phyloP scores from a whole-genome alignment of 2,888 invertebrate genomes.

The Penaeus monodon region DNA sequence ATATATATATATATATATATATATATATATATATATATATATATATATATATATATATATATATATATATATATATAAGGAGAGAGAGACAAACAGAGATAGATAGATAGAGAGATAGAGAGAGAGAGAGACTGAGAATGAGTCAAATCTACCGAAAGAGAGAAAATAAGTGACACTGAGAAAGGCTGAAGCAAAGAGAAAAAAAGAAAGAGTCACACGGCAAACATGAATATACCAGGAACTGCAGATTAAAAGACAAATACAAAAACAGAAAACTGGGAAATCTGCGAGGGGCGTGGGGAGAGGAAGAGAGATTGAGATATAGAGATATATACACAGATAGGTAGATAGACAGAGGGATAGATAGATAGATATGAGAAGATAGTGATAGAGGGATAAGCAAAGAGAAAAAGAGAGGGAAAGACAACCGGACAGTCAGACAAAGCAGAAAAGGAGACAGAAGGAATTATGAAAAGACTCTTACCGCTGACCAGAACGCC shows the following conservation, averaged over 20 bases:
- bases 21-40: neutral
- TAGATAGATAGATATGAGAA: conserved; percentile 21
- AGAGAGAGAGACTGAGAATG: neutral
- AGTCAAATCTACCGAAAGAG: neutral
- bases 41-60: conserved; percentile 7
- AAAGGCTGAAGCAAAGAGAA: neutral
- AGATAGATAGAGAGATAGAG: neutral
- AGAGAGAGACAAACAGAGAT: neutral
- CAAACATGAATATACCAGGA: too few relatives aligned
- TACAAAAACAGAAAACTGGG: neutral
- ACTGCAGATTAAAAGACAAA: conserved; percentile 1
- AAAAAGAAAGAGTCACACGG: neutral
- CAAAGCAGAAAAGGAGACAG: neutral
- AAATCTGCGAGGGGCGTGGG: neutral
- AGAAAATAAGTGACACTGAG: neutral
- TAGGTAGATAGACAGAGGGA: neutral
- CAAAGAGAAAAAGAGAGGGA: neutral
- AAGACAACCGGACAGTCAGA: neutral
- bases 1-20: neutral
- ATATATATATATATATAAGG: neutral
- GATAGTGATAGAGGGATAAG: conserved; percentile 13
- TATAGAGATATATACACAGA: neutral
- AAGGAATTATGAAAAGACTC: neutral
- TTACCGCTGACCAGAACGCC: neutral
- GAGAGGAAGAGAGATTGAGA: conserved; percentile 18